These are phyloP conservation scores for Alouatta palliata DNA, from an alignment of 2,113 vertebrate species.

Conservation along the genomic window DNA sequence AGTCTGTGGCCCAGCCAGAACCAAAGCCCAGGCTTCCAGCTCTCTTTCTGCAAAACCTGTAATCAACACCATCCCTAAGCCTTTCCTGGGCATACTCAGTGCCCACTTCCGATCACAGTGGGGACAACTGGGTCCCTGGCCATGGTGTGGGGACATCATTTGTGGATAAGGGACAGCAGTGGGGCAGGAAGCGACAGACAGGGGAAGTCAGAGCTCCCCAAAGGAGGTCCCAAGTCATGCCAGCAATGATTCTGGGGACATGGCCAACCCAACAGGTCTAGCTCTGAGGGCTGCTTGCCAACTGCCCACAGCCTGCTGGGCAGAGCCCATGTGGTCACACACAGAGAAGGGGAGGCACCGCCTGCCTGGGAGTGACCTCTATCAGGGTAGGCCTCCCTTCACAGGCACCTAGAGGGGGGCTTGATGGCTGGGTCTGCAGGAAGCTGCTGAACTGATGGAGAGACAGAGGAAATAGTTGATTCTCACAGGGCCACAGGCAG, in stretches of 20 bases:
- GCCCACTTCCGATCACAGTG: not conserved
- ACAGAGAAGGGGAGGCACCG: fast-evolving
- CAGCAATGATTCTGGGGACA: fast-evolving
- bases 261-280: not conserved
- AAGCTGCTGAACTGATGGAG: fast-evolving
- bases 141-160: not conserved
- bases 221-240: not conserved
- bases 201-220: not conserved
- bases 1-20: not conserved
- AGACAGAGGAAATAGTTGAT: not conserved
- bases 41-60: not conserved
- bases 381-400: not conserved
- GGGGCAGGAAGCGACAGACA: not conserved
- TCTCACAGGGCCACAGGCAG: not conserved
- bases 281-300: not conserved
- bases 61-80: not conserved
- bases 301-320: not conserved
- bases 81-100: not conserved
- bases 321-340: fast-evolving
- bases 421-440: fast-evolving
- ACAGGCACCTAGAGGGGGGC: not conserved
- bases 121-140: not conserved
- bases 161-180: fast-evolving
- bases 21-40: not conserved
- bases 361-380: fast-evolving